A percentile compares a stretch with the other conserved stretches of the same genome.
These are phyloP conservation scores for Myotis brandtii DNA, from an alignment of 2,113 vertebrate genomes.

Conservation along the genomic window DNA sequence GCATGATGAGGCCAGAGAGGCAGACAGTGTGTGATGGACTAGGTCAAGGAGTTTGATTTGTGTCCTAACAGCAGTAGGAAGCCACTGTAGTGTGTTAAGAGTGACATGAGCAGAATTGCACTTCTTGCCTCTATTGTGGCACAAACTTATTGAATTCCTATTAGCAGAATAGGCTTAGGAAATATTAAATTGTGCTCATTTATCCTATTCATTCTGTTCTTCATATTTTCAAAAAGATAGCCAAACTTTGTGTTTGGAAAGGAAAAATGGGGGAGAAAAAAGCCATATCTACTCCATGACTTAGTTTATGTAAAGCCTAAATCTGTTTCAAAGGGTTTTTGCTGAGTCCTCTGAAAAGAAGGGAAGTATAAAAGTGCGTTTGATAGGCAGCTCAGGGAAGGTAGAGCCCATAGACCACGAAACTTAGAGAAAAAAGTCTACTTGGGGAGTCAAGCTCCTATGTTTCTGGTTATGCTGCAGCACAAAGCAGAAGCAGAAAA, in stretches of 20 bases:
- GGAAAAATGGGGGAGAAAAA: background rate
- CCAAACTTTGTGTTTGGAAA: background rate
- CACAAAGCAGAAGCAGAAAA: background rate
- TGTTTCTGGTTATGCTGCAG: background rate
- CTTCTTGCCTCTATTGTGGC: background rate
- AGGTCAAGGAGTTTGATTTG: background rate
- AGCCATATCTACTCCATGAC: background rate
- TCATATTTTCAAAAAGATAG: slow-evolving; percentile 14
- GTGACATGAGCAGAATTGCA: background rate
- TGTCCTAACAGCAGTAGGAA: background rate
- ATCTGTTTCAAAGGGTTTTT: background rate
- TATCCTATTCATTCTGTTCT: background rate
- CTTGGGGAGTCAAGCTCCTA: background rate
- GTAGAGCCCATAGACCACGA: background rate
- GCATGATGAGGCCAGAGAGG: background rate
- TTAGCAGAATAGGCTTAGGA: background rate
- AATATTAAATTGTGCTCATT: background rate
- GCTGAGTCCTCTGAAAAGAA: background rate
- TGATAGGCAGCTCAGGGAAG: background rate
- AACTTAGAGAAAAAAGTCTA: background rate
- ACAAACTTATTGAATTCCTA: background rate
- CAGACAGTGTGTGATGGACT: background rate
- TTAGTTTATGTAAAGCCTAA: background rate
- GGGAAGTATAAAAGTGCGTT: background rate
- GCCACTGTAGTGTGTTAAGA: background rate